A percentile compares a stretch with the other conserved stretches of the same genome.
These are phyloP conservation scores for Sylvia borin DNA, from an alignment of 2,797 vertebrate species.

Conservation along the genomic window DNA sequence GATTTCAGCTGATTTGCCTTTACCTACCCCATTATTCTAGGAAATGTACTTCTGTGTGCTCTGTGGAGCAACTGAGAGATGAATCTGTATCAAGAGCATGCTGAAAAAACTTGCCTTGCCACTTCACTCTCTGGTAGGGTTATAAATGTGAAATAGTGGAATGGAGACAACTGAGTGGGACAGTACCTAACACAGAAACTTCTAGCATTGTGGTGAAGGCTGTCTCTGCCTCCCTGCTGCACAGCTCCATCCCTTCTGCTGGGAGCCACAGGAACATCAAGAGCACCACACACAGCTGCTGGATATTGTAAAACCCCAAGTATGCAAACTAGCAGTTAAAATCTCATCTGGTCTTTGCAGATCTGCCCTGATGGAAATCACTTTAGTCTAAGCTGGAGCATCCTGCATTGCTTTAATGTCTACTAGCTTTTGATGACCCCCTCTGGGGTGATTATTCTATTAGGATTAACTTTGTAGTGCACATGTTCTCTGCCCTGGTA, in stretches of 20 bases:
- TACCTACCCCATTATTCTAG: not conserved
- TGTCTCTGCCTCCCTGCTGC: not conserved
- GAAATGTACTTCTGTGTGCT: not conserved
- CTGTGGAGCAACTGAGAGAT: not conserved
- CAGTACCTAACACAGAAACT: not conserved
- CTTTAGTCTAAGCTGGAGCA: not conserved
- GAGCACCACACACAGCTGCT: not conserved
- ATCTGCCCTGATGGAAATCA: not conserved
- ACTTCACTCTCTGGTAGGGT: not conserved
- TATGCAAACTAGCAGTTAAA: not conserved
- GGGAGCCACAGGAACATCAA: not conserved
- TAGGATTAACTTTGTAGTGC: not conserved
- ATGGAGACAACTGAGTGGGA: not conserved
- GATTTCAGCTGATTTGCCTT: not conserved
- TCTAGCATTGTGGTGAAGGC: not conserved
- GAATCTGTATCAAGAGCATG: not conserved
- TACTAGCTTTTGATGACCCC: not conserved
- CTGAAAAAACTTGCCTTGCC: not conserved
- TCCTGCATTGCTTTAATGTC: not conserved
- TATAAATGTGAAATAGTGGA: not conserved
- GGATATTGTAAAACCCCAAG: not conserved
- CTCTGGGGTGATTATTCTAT: not conserved
- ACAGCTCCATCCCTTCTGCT: not conserved
- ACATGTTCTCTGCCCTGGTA: not conserved
- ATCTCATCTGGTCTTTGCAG: not conserved